Evolutionary conservation across 2,888 invertebrate species (phyloP).

Genomic region (Pachydiplax longipennis): DNA sequence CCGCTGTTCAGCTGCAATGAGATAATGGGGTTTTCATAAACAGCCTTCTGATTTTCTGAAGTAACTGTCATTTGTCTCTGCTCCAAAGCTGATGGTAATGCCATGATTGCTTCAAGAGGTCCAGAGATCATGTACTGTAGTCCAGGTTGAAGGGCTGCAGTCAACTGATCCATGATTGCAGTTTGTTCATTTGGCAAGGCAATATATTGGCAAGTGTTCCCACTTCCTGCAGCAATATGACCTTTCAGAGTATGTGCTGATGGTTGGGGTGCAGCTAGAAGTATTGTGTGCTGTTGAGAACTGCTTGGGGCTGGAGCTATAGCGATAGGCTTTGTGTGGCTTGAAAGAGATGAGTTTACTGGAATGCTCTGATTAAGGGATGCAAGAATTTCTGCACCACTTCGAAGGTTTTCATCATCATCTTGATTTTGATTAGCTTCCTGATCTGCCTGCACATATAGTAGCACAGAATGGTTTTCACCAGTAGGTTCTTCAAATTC

Average conservation of each 20-base stretch:
- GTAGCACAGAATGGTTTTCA: constrained; percentile 15
- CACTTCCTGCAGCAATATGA: not conserved
- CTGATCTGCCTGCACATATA: constrained; percentile 34
- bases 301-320: not conserved
- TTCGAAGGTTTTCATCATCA: constrained; percentile 36
- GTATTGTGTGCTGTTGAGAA: constrained; percentile 20
- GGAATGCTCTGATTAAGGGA: constrained; percentile 23
- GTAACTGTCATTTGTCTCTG: not conserved
- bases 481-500: constrained; percentile 1
- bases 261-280: constrained; percentile 4
- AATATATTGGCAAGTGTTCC: constrained; percentile 1
- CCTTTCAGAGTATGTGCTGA: not conserved
- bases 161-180: constrained; percentile 5
- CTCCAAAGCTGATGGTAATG: constrained; percentile 8
- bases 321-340: not conserved
- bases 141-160: constrained; percentile 20
- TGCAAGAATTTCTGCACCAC: constrained; percentile 22
- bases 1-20: not conserved
- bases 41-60: constrained; percentile 30
- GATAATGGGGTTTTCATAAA: not conserved
- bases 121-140: constrained; percentile 29
- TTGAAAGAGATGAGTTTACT: not conserved
- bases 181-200: constrained; percentile 12
- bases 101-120: constrained; percentile 20
- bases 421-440: constrained; percentile 11